phyloP scores from a whole-genome alignment of 2,113 vertebrate species.

The Semnornis frantzii region DNA sequence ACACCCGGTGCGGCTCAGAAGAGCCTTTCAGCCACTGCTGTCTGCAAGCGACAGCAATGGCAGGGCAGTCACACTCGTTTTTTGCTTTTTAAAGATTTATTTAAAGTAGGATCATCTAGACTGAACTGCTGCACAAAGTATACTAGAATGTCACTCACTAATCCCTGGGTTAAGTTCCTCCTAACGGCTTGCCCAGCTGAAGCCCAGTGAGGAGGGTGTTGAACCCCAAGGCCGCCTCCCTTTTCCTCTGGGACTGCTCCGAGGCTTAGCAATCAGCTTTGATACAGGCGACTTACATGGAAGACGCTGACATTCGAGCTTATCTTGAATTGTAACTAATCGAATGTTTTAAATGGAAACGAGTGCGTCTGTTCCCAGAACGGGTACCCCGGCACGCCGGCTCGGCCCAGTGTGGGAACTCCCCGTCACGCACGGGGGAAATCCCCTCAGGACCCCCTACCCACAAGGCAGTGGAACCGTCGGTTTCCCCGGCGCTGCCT shows the following conservation, averaged over 20 bases:
- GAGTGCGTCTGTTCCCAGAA: background rate
- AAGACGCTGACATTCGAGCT: background rate
- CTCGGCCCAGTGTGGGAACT: background rate
- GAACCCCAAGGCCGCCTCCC: background rate
- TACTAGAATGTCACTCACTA: background rate
- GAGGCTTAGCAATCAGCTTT: background rate
- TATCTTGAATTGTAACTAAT: background rate
- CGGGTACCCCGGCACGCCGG: background rate
- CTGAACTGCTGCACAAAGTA: background rate
- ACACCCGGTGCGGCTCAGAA: accelerated
- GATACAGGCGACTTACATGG: accelerated
- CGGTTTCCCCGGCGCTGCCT: background rate
- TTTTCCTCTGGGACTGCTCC: background rate
- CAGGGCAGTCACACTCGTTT: background rate
- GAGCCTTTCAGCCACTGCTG: background rate
- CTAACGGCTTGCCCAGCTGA: too few species aligned
- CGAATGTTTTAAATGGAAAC: background rate
- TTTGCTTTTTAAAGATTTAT: too few species aligned
- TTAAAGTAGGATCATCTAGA: background rate
- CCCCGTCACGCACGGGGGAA: background rate
- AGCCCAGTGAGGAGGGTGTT: background rate
- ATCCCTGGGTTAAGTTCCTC: background rate
- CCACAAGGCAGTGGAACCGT: background rate
- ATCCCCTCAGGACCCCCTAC: background rate
- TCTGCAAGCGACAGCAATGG: background rate